Evolutionary conservation across 2,888 invertebrate species (phyloP).

Genomic region (Mimas tiliae): DNA sequence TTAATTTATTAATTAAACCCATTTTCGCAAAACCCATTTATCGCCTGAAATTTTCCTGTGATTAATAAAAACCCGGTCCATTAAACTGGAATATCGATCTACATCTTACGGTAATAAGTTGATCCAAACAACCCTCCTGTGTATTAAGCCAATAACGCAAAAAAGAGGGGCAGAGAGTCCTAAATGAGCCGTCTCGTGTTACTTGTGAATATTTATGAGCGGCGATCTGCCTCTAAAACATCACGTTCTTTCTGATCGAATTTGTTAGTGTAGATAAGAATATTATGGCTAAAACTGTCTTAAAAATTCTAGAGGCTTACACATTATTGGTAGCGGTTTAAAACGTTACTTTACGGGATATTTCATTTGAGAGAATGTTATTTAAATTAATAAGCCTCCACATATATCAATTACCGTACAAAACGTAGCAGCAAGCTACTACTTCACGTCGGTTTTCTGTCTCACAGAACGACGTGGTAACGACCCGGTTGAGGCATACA

Average conservation of each 20-base stretch:
- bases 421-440: no score
- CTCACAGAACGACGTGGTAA: no score
- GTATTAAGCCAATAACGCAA: conserved; percentile 81
- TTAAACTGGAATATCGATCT: conserved; percentile 73
- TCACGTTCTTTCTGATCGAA: conserved; percentile 62
- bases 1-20: no score
- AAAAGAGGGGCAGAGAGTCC: conserved; percentile 74
- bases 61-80: conserved; percentile 77
- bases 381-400: no score
- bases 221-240: conserved; percentile 57
- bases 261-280: conserved; percentile 44
- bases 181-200: conserved; percentile 80
- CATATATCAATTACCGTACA: no score
- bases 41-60: conserved; percentile 48
- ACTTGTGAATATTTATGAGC: conserved; percentile 83
- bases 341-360: no score
- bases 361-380: no score
- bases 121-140: conserved; percentile 76
- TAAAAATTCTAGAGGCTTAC: background rate
- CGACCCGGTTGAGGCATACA: no score
- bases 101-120: conserved; percentile 66
- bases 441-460: no score
- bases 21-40: conserved; percentile 31
- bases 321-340: no score
- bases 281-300: background rate